Conservation (phyloP, 2,888 invertebrate species). For the Cantharis rustica region DNA sequence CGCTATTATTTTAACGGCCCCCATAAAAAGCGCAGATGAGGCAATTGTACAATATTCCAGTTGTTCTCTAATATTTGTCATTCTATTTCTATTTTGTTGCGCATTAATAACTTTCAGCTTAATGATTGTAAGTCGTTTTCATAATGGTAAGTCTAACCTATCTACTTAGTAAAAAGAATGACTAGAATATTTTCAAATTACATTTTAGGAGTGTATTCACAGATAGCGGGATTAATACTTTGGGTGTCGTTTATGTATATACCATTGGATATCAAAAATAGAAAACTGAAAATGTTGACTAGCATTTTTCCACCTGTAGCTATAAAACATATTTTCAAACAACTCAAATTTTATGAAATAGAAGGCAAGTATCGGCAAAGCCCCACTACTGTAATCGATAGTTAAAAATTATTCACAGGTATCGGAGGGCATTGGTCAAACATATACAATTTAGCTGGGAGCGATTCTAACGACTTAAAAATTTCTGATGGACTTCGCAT, state of each 20-base stretch:
- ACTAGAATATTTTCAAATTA: background rate
- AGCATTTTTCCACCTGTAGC: background rate
- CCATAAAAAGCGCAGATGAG: background rate
- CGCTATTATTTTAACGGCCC: background rate
- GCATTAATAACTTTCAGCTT: background rate
- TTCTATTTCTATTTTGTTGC: background rate
- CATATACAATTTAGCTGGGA: background rate
- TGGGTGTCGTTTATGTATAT: too few species aligned
- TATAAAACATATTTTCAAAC: background rate
- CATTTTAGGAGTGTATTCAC: background rate
- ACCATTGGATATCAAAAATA: background rate
- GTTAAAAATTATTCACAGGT: background rate
- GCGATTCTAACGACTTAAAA: background rate
- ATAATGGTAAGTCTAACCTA: background rate
- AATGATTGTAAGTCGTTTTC: background rate
- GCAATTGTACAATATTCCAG: background rate
- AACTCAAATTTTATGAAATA: background rate
- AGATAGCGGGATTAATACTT: rapidly evolving
- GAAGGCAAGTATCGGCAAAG: background rate
- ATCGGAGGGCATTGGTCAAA: background rate
- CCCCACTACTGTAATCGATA: background rate
- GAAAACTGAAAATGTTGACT: background rate
- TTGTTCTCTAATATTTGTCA: background rate
- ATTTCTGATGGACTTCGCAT: background rate
- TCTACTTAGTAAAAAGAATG: background rate